Evolutionary conservation across 2,888 invertebrate genomes (phyloP), one percentile per base, ranked within the genome.

Genomic region (Melinaea menophilus): DNA sequence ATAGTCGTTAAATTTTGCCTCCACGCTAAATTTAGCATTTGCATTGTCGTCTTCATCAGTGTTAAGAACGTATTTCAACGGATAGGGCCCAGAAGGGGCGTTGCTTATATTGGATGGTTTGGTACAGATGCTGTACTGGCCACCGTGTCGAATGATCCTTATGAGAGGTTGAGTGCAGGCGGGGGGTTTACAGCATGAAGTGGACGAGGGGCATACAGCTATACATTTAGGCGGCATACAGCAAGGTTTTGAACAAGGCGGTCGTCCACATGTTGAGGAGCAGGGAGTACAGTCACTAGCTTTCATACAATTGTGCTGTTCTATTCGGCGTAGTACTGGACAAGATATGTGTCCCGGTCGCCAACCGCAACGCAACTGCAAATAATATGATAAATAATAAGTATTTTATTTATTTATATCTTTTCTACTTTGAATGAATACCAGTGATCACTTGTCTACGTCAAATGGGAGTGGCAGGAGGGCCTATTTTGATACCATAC

Each of bases 261-360:
- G 70, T 58, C 78, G 77, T 5, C 74, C 68, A 62, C 85, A 85
- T 4, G 69, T 46, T 0, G 79, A 72, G 0, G 78, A 65, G 63
- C 82, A 82, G 4, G 76, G 65, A n/a, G 73, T 66, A 63, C 85
- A 86, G 61, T 80, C 80, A 2, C 79, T 78, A 35, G 69, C 61
- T 69, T 76, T 83, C 69, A 75, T 73, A 71, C 85, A 83, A 69
- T 86, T 84, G 72, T 88, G 85, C 55, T 79, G 79, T 68, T 88
- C 88, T 46, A 90, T 90, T 69, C 70, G 82, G 69, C 73, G 80
- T 5, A 90, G 81, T 33, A 90, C 90, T 3, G 85, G 77, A 68
- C 89, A 89, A 31, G 86, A 83, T 61, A 90, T 88, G 72, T 90
- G 90, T n/a, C 90, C 90, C 4, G 90, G 90, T 5, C 90, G 86